These are phyloP conservation scores for Thecophora atra DNA, from an alignment of 2,888 invertebrate species.

Conservation along the genomic window DNA sequence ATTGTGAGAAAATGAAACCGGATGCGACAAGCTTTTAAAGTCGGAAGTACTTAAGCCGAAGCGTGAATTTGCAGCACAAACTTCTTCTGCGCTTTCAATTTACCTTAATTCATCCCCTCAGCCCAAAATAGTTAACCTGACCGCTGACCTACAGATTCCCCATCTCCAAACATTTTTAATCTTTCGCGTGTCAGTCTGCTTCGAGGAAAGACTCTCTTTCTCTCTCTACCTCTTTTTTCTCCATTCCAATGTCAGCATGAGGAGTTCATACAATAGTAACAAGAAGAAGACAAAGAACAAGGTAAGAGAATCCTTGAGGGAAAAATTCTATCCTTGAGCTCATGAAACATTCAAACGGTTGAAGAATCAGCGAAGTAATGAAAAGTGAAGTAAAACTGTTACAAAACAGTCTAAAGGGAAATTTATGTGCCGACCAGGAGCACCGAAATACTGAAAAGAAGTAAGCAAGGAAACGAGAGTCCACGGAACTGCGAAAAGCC, in stretches of 20 bases:
- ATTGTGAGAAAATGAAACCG: constrained; percentile 55
- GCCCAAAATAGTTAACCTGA: not conserved
- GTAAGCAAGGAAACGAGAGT: not conserved
- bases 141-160: not conserved
- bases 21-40: constrained; percentile 66
- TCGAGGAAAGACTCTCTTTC: too few species aligned
- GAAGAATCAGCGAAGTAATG: not conserved
- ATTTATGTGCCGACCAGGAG: constrained; percentile 34
- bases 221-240: too few species aligned
- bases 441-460: not conserved
- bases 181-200: too few species aligned
- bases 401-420: constrained; percentile 31
- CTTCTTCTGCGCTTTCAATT: constrained; percentile 18
- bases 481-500: not conserved
- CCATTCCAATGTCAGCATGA: too few species aligned
- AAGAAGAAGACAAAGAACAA: not conserved
- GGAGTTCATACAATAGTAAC: too few species aligned
- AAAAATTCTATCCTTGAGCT: too few species aligned
- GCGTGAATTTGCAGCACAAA: constrained; percentile 53
- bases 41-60: constrained; percentile 65
- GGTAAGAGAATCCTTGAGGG: constrained; percentile 19
- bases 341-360: constrained; percentile 37
- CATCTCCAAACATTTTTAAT: too few species aligned
- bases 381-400: constrained; percentile 36
- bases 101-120: not conserved